phyloP scores from a whole-genome alignment of 2,113 vertebrate genomes.

The Pica pica region DNA sequence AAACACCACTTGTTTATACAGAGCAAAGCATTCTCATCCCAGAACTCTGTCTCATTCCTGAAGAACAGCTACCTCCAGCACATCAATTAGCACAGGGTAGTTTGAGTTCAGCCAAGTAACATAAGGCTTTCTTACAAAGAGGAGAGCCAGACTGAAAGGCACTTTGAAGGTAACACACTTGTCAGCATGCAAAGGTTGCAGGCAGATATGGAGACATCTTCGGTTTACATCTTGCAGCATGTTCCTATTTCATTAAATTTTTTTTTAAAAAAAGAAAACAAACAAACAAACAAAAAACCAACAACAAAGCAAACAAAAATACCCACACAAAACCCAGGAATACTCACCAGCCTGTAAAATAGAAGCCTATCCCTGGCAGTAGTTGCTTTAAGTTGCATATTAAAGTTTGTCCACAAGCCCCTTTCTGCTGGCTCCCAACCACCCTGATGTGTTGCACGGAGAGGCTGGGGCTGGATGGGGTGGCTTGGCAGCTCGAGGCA shows the following conservation, averaged over 20 bases:
- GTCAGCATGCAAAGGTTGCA: background rate
- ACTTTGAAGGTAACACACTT: background rate
- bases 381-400: background rate
- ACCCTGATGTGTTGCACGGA: rapidly evolving
- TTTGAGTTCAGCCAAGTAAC: background rate
- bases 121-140: background rate
- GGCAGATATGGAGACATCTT: background rate
- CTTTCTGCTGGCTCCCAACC: background rate
- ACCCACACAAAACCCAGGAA: background rate
- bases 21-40: constrained; percentile 10
- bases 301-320: background rate
- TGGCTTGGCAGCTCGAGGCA: background rate
- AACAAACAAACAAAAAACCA: background rate
- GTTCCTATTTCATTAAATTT: background rate
- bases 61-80: constrained; percentile 10
- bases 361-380: background rate
- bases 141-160: background rate
- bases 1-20: background rate
- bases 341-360: background rate
- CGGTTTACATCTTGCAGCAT: background rate
- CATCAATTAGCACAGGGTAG: constrained; percentile 9
- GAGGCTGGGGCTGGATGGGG: background rate
- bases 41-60: background rate
- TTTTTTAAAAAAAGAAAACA: background rate
- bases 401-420: background rate